Percentiles rank a stretch among this genome's conserved stretches.
Conservation (phyloP, 2,113 vertebrate genomes). For the Pygoscelis antarcticus region DNA sequence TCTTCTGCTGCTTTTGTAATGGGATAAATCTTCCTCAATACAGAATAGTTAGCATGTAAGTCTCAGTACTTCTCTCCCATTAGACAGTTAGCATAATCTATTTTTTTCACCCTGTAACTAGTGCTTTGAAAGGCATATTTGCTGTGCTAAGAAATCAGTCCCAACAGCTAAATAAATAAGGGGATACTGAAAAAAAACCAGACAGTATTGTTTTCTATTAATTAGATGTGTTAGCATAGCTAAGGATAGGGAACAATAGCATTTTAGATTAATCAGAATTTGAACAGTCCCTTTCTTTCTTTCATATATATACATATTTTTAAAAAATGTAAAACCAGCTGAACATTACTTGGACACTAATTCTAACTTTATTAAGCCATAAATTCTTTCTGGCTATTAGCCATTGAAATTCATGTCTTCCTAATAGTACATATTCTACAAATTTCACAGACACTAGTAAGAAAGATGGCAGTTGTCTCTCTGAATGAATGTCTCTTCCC, state of each 20-base stretch:
- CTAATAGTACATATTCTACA: background rate
- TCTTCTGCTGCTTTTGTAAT: background rate
- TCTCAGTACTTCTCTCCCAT: no score
- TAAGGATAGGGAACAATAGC: no score
- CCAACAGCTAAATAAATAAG: background rate
- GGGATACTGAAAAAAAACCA: background rate
- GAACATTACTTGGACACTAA: background rate
- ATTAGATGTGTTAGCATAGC: background rate
- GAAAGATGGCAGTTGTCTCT: background rate
- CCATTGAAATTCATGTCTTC: no score
- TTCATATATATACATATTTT: background rate
- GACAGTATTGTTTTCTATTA: no score
- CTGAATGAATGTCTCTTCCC: background rate
- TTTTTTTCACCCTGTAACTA: background rate
- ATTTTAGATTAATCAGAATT: background rate
- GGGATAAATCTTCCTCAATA: background rate
- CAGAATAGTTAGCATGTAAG: no score
- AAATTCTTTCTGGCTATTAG: background rate
- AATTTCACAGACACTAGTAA: background rate
- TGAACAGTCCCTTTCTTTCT: background rate
- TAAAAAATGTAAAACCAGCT: background rate
- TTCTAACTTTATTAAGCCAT: background rate
- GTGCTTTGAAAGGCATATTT: background rate
- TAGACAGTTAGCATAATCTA: no score
- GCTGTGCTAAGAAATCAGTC: background rate